Conservation (phyloP, 2,113 vertebrate species). For the Albula glossodonta region DNA sequence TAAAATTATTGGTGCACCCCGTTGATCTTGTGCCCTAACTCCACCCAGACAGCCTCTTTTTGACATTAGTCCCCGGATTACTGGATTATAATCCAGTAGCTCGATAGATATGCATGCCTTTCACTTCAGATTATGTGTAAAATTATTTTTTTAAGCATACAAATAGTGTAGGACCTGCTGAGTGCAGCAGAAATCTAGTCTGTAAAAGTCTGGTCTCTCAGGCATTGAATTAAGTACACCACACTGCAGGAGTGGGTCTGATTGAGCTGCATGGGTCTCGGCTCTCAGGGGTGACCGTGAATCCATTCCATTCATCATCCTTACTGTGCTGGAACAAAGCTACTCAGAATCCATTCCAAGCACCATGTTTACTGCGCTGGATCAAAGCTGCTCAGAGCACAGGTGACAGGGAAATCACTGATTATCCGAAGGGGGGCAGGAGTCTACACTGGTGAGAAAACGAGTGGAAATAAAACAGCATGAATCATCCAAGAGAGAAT, state of each 20-base stretch:
- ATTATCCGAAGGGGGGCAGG: too few relatives aligned
- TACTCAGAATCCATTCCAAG: not conserved
- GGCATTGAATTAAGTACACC: not conserved
- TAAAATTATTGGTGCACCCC: too few relatives aligned
- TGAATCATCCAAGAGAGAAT: not conserved
- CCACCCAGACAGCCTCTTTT: too few relatives aligned
- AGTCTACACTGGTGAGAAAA: not conserved
- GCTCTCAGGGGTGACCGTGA: not conserved
- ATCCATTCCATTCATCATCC: not conserved
- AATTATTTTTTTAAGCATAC: too few relatives aligned
- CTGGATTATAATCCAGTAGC: too few relatives aligned
- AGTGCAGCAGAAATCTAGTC: not conserved
- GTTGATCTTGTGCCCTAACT: too few relatives aligned
- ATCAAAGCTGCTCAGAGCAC: too few relatives aligned
- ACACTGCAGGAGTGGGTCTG: not conserved
- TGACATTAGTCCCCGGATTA: too few relatives aligned
- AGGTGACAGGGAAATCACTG: too few relatives aligned
- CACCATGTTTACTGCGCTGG: too few relatives aligned
- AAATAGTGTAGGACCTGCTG: too few relatives aligned
- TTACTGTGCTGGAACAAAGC: not conserved
- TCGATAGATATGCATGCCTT: not conserved
- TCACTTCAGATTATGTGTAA: not conserved
- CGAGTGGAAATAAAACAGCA: not conserved
- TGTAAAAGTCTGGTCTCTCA: not conserved
- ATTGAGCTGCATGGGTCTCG: not conserved